These are phyloP conservation scores for Melanerpes formicivorus DNA, from an alignment of 2,113 vertebrate genomes.

Conservation along the genomic window DNA sequence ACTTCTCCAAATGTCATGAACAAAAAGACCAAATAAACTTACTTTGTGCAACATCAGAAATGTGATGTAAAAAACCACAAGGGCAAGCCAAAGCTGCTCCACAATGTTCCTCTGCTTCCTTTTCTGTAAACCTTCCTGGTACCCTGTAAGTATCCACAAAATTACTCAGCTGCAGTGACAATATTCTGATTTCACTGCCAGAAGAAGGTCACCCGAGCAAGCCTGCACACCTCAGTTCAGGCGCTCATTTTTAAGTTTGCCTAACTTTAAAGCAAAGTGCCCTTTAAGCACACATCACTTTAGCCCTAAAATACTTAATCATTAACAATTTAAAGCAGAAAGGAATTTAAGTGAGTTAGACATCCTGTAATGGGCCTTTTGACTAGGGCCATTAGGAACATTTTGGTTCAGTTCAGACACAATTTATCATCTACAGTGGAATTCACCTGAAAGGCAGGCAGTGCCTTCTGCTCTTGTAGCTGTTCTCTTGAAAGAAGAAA, in stretches of 20 bases:
- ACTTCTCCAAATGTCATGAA: background rate
- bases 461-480: background rate
- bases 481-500: background rate
- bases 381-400: slow-evolving; percentile 69
- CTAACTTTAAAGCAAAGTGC: slow-evolving; percentile 67
- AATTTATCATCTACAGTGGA: slow-evolving; percentile 67
- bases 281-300: slow-evolving; percentile 47
- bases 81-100: background rate
- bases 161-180: background rate
- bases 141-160: background rate
- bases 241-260: slow-evolving; percentile 10
- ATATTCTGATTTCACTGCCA: background rate
- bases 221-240: background rate
- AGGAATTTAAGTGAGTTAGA: slow-evolving; percentile 77
- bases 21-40: background rate
- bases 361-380: slow-evolving; percentile 74
- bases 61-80: background rate
- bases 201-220: background rate
- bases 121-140: background rate
- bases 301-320: slow-evolving; percentile 64
- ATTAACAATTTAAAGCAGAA: slow-evolving; percentile 72
- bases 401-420: slow-evolving; percentile 64
- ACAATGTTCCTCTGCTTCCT: background rate
- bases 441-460: slow-evolving; percentile 64
- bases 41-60: background rate